Percentiles rank a stretch among this genome's conserved stretches.
These are phyloP conservation scores for Nineta flava DNA, from an alignment of 2,888 invertebrate species.

Conservation along the genomic window DNA sequence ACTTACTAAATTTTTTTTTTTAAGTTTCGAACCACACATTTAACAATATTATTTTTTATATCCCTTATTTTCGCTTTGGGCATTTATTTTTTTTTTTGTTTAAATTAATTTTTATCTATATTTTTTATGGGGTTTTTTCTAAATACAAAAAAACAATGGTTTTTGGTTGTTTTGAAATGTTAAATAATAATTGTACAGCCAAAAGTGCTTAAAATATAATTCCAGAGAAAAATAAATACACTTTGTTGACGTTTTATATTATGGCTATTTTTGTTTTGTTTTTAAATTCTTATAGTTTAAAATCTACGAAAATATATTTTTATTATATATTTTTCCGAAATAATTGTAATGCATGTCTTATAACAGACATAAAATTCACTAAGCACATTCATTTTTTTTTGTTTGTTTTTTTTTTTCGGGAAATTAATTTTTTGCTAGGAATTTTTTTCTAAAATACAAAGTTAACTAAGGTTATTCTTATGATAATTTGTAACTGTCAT, in stretches of 20 bases:
- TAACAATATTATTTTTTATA: constrained; percentile 21
- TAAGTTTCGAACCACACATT: constrained; percentile 23
- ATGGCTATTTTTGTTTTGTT: neutral
- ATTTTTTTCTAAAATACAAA: neutral
- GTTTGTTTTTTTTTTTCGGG: neutral
- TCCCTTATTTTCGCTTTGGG: constrained; percentile 4
- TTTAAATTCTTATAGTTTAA: neutral
- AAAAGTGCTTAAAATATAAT: neutral
- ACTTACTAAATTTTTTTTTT: constrained; percentile 19
- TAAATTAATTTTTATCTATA: constrained; percentile 1
- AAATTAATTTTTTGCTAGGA: neutral
- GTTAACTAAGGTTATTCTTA: neutral
- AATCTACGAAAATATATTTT: neutral
- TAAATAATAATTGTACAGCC: neutral
- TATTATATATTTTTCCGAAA: neutral
- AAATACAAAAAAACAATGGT: neutral
- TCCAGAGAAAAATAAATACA: neutral
- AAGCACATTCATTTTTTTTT: neutral
- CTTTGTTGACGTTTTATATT: neutral
- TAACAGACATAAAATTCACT: neutral
- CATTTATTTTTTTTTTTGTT: constrained; percentile 1
- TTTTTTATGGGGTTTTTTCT: neutral
- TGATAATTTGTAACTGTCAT: neutral
- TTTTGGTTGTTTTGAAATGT: neutral
- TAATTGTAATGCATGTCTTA: neutral